Evolutionary conservation across 2,888 invertebrate genomes (phyloP).

Genomic region (Auanema sp.): DNA sequence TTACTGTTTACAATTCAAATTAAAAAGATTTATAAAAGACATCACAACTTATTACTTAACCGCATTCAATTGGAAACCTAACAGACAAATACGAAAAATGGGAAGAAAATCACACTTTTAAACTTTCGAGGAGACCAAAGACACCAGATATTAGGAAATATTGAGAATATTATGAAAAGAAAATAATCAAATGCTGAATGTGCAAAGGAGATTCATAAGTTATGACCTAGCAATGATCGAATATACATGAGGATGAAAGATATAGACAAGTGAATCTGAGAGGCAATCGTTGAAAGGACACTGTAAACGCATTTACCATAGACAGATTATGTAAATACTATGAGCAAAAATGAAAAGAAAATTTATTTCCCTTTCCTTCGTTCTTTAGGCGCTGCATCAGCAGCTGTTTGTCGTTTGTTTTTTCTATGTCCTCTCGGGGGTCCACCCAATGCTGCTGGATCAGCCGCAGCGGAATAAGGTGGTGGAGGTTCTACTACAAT

Average conservation of each 20-base stretch:
- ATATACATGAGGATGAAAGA: neutral
- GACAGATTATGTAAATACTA: no score
- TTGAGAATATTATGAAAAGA: constrained; percentile 3
- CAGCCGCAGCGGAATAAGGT: constrained; percentile 45
- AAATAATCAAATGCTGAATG: neutral
- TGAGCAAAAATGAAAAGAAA: neutral
- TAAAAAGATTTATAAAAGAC: no score
- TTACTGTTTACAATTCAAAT: no score
- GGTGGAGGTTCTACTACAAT: constrained; percentile 55
- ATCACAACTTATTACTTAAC: no score
- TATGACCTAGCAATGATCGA: neutral
- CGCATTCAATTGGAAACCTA: no score
- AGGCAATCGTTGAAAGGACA: neutral
- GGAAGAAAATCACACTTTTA: constrained; percentile 2
- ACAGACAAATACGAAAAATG: neutral
- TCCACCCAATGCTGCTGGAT: constrained; percentile 40
- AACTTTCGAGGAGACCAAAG: constrained; percentile 3
- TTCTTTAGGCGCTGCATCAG: constrained; percentile 27
- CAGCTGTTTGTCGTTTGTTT: constrained; percentile 47
- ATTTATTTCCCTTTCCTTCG: constrained; percentile 15
- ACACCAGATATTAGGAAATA: constrained; percentile 4
- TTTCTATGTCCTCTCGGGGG: constrained; percentile 49
- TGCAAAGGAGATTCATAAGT: neutral
- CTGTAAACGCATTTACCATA: neutral
- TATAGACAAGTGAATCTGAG: constrained; percentile 6